phyloP scores from a whole-genome alignment of 2,888 invertebrate genomes.

The Endomychus coccineus region DNA sequence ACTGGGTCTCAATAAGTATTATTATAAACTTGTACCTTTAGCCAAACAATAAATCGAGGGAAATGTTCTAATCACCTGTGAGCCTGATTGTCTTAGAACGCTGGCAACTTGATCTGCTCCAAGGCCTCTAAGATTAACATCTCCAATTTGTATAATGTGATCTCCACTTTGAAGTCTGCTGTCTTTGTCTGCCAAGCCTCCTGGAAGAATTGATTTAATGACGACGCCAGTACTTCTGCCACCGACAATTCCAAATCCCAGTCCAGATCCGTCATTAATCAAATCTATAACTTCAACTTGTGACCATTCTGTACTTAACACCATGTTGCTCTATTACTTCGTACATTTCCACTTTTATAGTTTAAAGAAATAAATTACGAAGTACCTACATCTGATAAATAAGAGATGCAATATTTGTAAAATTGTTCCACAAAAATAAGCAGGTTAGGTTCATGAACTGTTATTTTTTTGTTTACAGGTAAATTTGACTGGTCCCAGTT shows the following conservation, averaged over 20 bases:
- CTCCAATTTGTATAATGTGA: constrained; percentile 92
- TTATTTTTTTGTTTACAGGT: too few relatives aligned
- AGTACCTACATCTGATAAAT: too few relatives aligned
- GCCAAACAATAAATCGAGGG: not conserved
- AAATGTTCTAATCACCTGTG: constrained; percentile 36
- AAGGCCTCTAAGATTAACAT: constrained; percentile 92
- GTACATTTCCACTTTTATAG: too few relatives aligned
- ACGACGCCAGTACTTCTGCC: constrained; percentile 97
- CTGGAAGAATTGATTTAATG: constrained; percentile 94
- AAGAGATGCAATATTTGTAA: too few relatives aligned
- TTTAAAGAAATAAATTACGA: too few relatives aligned
- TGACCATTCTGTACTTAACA: constrained; percentile 96
- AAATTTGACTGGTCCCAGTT: too few relatives aligned
- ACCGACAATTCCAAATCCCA: constrained; percentile 98
- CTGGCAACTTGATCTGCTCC: constrained; percentile 91
- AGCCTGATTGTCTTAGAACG: constrained; percentile 61
- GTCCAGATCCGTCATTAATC: constrained; percentile 92
- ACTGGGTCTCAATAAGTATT: not conserved
- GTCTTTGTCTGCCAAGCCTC: constrained; percentile 94
- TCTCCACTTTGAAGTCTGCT: constrained; percentile 93
- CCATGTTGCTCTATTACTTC: constrained; percentile 11
- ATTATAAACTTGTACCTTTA: not conserved
- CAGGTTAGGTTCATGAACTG: too few relatives aligned
- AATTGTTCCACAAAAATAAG: too few relatives aligned
- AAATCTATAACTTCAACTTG: constrained; percentile 99